Evolutionary conservation across 2,797 vertebrate genomes (phyloP), one percentile per base, ranked within the genome.

Genomic region (Phylloscopus collybita): DNA sequence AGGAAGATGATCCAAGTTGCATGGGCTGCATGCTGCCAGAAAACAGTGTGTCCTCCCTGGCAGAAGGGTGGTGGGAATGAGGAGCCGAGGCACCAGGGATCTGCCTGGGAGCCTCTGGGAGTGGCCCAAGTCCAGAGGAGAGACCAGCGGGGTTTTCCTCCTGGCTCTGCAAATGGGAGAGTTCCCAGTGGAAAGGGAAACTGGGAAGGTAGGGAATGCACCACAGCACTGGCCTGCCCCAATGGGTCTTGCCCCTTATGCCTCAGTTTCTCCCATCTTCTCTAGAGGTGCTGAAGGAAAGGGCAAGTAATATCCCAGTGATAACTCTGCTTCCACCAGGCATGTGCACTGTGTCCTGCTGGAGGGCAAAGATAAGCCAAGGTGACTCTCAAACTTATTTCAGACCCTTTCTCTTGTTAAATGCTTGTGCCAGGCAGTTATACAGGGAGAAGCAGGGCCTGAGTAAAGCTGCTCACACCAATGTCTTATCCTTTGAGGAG

Each of bases 341-440:
- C 82, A 71, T 0, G 0, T 64, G 13, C 1, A 4, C 47, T 25
- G 13, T 65, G 74, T 71, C 59, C 89, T 84, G 47, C 66, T 87
- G 69, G 51, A 83, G 93, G 81, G 38, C 80, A 87, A 90, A 62
- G 79, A 90, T 84, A 81, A 88, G 84, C 81, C 91, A 93, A 95
- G 89, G 93, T 92, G 83, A 95, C 92, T 49, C 69, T 64, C 81
- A 65, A 94, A 92, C 73, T 95, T 91, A 53, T 49, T 91, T 81
- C 71, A 89, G 61, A 57, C 12, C 34, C 44, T 84, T 83, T 62
- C 51, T 91, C 66, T 83, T 25, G 0, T 80, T 92, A 89, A 82
- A 76, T 8, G 22, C 23, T 47, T 64, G 19, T 8, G 0, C 80
- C 74, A 80, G 34, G 69, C 4, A 1, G 67, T 91, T 87, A 45